phyloP scores from a whole-genome alignment of 2,113 vertebrate genomes.

The Cavia aperea region DNA sequence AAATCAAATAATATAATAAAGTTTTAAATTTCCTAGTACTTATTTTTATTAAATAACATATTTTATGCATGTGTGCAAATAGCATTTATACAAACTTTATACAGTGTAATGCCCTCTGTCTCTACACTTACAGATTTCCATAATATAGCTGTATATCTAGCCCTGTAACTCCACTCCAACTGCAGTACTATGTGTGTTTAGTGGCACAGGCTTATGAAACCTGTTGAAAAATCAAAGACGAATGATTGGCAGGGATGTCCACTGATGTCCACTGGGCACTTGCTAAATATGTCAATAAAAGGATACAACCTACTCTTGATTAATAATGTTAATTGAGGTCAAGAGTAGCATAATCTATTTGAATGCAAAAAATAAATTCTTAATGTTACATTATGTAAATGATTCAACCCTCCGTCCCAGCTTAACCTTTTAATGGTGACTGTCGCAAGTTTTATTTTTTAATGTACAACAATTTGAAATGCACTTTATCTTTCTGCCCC shows the following conservation, averaged over 20 bases:
- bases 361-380: conserved; percentile 47
- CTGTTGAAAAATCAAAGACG: not conserved
- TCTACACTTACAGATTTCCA: not conserved
- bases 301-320: not conserved
- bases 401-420: not conserved
- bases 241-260: not conserved
- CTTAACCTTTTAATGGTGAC: conserved; percentile 17
- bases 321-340: conserved; percentile 51
- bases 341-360: conserved; percentile 32
- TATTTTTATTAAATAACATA: not conserved
- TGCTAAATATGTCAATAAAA: not conserved
- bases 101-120: not conserved
- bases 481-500: not conserved
- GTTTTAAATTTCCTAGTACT: not conserved
- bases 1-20: not conserved
- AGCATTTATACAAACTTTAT: not conserved
- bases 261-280: not conserved
- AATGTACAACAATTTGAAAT: conserved; percentile 13
- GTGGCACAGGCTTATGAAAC: not conserved
- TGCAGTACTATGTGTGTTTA: not conserved
- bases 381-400: conserved; percentile 58
- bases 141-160: not conserved
- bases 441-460: not conserved
- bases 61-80: not conserved
- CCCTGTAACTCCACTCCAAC: not conserved